phyloP scores from a whole-genome alignment of 2,113 vertebrate genomes.

The Fregetta grallaria region DNA sequence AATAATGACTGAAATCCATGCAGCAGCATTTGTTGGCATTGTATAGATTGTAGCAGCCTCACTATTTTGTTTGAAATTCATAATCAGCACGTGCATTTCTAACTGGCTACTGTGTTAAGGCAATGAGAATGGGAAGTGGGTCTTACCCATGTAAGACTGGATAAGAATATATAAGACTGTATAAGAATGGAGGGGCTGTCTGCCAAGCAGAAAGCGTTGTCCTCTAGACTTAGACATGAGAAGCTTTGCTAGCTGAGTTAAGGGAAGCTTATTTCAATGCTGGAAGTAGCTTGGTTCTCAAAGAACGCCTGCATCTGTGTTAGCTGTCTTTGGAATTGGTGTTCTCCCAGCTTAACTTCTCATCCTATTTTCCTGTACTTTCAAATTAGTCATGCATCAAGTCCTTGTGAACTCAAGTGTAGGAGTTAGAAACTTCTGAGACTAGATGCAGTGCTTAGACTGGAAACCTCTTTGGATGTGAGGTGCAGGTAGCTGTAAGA shows the following conservation, averaged over 20 bases:
- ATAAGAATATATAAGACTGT: too few species aligned
- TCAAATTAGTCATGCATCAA: neutral
- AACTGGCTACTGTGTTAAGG: neutral
- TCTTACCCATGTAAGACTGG: neutral
- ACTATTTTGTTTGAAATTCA: neutral
- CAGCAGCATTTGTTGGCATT: neutral
- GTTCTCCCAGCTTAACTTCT: neutral
- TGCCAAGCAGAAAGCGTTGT: neutral
- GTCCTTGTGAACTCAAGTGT: neutral
- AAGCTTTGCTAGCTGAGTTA: neutral
- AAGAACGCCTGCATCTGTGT: neutral
- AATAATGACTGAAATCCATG: neutral
- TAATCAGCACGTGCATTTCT: neutral
- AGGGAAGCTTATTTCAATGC: neutral
- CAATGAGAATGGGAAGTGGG: neutral
- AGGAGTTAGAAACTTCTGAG: neutral
- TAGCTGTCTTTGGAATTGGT: neutral
- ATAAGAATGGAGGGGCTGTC: neutral
- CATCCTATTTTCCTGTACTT: neutral
- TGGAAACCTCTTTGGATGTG: neutral
- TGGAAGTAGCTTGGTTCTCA: neutral
- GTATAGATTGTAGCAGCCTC: neutral
- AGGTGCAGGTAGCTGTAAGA: neutral
- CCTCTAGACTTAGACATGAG: neutral
- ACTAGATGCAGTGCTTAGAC: neutral